A percentile compares a stretch with the other conserved stretches of the same genome.
Evolutionary conservation across 1,140 invertebrate species (phyloP).

Genomic region (Aphelinus certus): DNA sequence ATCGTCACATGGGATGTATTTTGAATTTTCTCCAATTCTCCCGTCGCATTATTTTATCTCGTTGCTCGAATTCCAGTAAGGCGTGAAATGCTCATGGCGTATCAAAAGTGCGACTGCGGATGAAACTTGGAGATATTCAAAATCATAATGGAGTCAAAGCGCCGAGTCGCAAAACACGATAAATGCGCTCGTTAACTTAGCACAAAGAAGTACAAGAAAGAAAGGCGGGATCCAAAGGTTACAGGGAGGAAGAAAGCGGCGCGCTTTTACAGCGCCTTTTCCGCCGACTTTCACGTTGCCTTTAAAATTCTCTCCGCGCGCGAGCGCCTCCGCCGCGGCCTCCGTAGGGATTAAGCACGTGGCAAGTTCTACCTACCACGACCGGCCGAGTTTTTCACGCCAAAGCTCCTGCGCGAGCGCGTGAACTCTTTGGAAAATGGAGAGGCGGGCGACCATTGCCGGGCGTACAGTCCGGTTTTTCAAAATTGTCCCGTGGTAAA

Average conservation of each 20-base stretch:
- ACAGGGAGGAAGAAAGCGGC: background rate
- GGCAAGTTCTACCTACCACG: background rate
- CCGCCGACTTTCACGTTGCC: background rate
- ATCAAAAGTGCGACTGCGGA: no score
- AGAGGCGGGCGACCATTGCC: slow-evolving; percentile 24
- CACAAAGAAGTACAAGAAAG: background rate
- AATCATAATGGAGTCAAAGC: no score
- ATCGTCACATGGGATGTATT: no score
- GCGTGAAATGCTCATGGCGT: no score
- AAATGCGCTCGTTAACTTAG: no score
- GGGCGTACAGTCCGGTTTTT: slow-evolving; percentile 47
- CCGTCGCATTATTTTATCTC: no score
- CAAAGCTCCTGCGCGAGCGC: background rate
- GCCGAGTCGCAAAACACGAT: no score
- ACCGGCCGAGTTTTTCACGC: background rate
- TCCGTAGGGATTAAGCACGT: background rate
- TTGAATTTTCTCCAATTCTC: no score
- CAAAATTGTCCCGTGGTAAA: slow-evolving; percentile 53
- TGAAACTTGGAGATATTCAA: no score
- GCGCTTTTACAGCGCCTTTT: background rate
- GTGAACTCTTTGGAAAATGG: background rate
- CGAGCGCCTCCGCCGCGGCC: no score
- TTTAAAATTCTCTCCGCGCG: slow-evolving; percentile 4
- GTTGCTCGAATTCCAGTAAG: no score
- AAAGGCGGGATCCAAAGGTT: slow-evolving; percentile 4